These are phyloP conservation scores for Spermophilus dauricus DNA, from an alignment of 2,113 vertebrate genomes.

Conservation along the genomic window DNA sequence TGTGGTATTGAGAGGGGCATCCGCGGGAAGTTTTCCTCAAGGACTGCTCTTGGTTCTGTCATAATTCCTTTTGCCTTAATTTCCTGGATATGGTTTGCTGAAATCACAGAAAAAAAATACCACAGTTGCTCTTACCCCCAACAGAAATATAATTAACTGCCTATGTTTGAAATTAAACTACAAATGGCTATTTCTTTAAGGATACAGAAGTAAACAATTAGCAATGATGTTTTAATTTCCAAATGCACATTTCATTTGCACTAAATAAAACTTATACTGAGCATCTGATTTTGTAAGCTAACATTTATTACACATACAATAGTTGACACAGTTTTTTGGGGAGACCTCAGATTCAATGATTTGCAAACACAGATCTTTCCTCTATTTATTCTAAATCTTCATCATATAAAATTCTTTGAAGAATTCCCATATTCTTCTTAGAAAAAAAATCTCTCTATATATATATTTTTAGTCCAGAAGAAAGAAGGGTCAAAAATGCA, in stretches of 20 bases:
- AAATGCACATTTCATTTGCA: conserved; percentile 33
- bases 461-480: neutral
- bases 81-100: neutral
- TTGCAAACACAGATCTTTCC: neutral
- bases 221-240: neutral
- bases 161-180: neutral
- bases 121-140: neutral
- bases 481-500: neutral
- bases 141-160: neutral
- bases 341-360: neutral
- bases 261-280: conserved; percentile 42
- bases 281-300: neutral
- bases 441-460: no score
- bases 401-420: neutral
- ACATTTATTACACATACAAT: conserved; percentile 25
- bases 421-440: neutral
- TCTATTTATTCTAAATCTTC: neutral
- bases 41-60: neutral
- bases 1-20: neutral
- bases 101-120: conserved; percentile 37
- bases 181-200: neutral
- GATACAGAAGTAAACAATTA: conserved; percentile 61
- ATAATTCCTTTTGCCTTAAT: neutral
- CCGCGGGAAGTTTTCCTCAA: neutral
- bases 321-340: neutral